Conservation (phyloP, 2,113 vertebrate genomes). For the Cromileptes altivelis region DNA sequence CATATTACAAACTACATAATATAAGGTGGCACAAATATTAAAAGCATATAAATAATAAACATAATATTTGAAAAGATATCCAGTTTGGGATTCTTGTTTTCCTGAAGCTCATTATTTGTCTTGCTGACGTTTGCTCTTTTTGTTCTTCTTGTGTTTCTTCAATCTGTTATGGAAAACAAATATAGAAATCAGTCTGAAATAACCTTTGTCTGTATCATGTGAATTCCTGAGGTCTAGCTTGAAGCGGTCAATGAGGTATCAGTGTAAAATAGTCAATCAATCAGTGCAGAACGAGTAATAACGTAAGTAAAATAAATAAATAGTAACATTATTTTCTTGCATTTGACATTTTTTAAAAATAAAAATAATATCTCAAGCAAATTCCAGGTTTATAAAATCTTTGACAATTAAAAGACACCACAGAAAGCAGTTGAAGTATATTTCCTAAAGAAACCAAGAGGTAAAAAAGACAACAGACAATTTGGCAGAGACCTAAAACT, state of each 20-base stretch:
- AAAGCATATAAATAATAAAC: background rate
- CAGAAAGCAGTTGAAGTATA: background rate
- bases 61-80: background rate
- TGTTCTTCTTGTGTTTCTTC: constrained; percentile 9
- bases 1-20: background rate
- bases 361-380: background rate
- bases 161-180: constrained; percentile 41
- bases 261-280: background rate
- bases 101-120: background rate
- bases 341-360: background rate
- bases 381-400: background rate
- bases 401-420: background rate
- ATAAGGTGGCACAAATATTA: constrained; percentile 10
- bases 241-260: background rate
- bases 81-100: background rate
- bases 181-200: background rate
- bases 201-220: no score
- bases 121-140: background rate
- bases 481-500: background rate
- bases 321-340: background rate
- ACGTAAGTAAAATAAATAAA: background rate
- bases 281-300: background rate
- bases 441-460: background rate
- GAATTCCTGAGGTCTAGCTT: background rate
- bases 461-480: no score